phyloP scores from a whole-genome alignment of 2,113 vertebrate genomes.

The Platysternon megacephalum region DNA sequence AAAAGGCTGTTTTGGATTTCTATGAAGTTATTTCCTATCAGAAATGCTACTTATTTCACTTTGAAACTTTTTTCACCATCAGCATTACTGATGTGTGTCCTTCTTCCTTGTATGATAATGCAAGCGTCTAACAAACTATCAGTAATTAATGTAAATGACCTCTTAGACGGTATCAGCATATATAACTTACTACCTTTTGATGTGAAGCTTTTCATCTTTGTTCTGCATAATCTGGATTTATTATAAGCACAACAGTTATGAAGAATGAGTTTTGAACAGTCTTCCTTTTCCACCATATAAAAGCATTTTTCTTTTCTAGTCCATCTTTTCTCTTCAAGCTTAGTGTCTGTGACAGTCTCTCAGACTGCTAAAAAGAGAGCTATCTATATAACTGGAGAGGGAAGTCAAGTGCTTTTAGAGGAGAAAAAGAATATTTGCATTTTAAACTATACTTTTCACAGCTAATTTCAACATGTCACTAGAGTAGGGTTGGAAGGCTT shows the following conservation, averaged over 20 bases:
- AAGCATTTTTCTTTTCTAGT: slow-evolving; percentile 11
- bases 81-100: slow-evolving; percentile 12
- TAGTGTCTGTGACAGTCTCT: not conserved
- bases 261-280: not conserved
- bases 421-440: not conserved
- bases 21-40: not conserved
- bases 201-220: not conserved
- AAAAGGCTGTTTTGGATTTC: not conserved
- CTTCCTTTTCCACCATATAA: not conserved
- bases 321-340: not conserved
- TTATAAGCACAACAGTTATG: not conserved
- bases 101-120: not conserved
- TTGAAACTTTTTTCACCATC: not conserved
- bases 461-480: not conserved
- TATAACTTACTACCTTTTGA: not conserved
- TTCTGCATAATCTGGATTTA: slow-evolving; percentile 3
- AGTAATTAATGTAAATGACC: not conserved
- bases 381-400: not conserved
- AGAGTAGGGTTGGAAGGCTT: not conserved
- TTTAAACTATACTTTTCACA: not conserved
- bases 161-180: not conserved
- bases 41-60: not conserved
- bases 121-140: not conserved
- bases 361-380: not conserved
- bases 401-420: not conserved